Percentiles rank a stretch among this genome's conserved stretches.
Conservation (phyloP, 2,888 invertebrate genomes). For the Chloromyia formosa region DNA sequence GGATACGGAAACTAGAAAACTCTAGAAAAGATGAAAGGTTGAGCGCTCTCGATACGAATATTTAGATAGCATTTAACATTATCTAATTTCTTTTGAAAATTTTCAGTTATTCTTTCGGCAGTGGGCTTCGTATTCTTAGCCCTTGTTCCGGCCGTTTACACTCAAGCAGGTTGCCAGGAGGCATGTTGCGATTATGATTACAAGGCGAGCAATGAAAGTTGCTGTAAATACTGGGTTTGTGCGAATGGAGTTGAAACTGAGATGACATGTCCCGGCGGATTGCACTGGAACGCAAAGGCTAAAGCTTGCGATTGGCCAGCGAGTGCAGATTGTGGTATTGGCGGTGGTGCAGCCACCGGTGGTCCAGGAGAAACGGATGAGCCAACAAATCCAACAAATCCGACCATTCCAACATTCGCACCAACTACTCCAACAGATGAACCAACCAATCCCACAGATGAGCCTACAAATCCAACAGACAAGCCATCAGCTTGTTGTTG, state of each 20-base stretch:
- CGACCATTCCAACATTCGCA: neutral
- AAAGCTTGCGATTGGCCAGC: neutral
- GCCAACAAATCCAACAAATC: neutral
- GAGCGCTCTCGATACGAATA: no score
- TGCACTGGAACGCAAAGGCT: constrained; percentile 2
- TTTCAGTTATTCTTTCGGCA: constrained; percentile 52
- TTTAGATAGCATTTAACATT: no score
- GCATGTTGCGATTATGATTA: constrained; percentile 53
- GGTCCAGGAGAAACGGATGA: neutral
- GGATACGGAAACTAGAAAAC: no score
- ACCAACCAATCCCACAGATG: neutral
- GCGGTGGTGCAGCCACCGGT: neutral
- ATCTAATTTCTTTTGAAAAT: neutral
- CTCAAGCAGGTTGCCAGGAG: no score
- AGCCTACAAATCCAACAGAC: neutral
- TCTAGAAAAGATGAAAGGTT: no score
- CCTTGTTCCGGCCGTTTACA: constrained; percentile 49
- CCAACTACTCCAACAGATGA: neutral
- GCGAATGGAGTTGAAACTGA: neutral
- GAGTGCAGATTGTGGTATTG: neutral
- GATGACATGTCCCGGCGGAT: constrained; percentile 20
- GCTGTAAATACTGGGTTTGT: constrained; percentile 17
- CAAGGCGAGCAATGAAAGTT: constrained; percentile 41
- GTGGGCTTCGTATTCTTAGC: constrained; percentile 54
- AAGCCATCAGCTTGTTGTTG: neutral